Percentiles rank a stretch among this genome's conserved stretches.
Evolutionary conservation across 1,140 invertebrate species (phyloP).

Genomic region (Drosophila lacteicornis): DNA sequence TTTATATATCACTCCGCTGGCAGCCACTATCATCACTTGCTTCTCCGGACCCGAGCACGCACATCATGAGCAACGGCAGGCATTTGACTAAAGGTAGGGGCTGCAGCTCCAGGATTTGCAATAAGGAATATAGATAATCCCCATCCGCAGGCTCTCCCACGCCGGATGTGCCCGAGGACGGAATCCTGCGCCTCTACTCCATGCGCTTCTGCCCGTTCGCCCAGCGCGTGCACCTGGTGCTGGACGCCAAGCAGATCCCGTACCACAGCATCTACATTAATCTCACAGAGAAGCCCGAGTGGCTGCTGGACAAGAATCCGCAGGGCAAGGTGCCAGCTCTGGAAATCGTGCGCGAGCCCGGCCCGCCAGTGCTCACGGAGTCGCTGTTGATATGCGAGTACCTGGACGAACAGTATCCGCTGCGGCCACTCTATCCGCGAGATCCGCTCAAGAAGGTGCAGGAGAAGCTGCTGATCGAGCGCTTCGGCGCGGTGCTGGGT

Average conservation of each 20-base stretch:
- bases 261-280: conserved; percentile 95
- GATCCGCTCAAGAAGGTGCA: conserved; percentile 92
- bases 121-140: not conserved
- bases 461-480: conserved; percentile 92
- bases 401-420: conserved; percentile 91
- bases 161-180: conserved; percentile 87
- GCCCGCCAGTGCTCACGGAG: conserved; percentile 88
- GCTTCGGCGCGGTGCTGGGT: conserved; percentile 85
- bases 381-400: conserved; percentile 93
- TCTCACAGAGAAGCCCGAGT: conserved; percentile 93
- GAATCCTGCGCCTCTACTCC: conserved; percentile 92
- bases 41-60: conserved; percentile 24
- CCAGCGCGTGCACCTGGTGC: conserved; percentile 92
- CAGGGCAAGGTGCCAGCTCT: conserved; percentile 92
- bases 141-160: conserved; percentile 86
- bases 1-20: conserved; percentile 48
- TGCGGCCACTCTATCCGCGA: conserved; percentile 88
- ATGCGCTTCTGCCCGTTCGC: conserved; percentile 97
- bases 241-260: conserved; percentile 94
- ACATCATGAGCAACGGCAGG: conserved; percentile 74
- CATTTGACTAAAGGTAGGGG: conserved; percentile 71
- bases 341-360: conserved; percentile 88
- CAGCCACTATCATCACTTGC: conserved; percentile 51
- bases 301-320: conserved; percentile 89
- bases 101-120: not conserved